Conservation (phyloP, 2,888 invertebrate species). For the Agrochola macilenta region DNA sequence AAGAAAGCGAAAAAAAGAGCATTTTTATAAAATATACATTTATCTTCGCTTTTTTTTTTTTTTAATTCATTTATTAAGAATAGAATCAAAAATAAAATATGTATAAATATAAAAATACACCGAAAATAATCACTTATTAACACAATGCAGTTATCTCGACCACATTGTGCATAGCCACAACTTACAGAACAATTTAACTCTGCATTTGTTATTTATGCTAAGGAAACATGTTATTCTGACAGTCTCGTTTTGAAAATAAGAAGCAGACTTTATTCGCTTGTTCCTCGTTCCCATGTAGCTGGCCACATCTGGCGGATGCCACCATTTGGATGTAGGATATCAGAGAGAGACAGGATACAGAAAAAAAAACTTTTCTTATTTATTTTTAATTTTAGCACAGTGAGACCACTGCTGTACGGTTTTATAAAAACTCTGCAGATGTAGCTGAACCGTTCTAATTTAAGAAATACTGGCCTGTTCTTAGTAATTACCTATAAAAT, state of each 20-base stretch:
- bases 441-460: not conserved
- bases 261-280: not conserved
- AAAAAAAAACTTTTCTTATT: constrained; percentile 10
- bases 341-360: too few relatives aligned
- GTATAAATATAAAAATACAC: too few relatives aligned
- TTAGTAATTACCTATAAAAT: not conserved
- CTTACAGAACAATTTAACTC: constrained; percentile 1
- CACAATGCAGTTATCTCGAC: too few relatives aligned
- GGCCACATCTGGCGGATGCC: constrained; percentile 50
- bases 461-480: not conserved
- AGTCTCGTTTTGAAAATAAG: constrained; percentile 19
- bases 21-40: too few relatives aligned
- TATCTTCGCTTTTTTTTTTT: too few relatives aligned
- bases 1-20: too few relatives aligned
- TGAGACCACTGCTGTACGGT: constrained; percentile 1
- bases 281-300: constrained; percentile 18
- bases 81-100: too few relatives aligned
- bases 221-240: constrained; percentile 29
- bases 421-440: not conserved
- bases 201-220: not conserved
- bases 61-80: too few relatives aligned
- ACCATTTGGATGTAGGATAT: constrained; percentile 13
- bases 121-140: too few relatives aligned
- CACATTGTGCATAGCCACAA: not conserved
- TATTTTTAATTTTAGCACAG: constrained; percentile 24